Evolutionary conservation across 2,888 invertebrate species (phyloP).

Genomic region (Pocota personata): DNA sequence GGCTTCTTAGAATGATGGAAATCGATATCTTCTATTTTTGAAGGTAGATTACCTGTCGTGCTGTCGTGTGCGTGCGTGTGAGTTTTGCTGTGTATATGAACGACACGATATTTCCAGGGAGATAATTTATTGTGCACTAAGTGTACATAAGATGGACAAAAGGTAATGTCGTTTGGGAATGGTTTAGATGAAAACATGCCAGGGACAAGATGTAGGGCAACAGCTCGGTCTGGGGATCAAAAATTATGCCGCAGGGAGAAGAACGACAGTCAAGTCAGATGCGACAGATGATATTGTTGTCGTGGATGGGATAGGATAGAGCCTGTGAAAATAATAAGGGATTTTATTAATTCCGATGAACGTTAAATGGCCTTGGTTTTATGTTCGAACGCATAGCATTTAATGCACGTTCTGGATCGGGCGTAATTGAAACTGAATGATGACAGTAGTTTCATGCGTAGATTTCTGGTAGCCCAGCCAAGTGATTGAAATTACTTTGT

Average conservation of each 20-base stretch:
- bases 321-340: conserved; percentile 9
- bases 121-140: conserved; percentile 13
- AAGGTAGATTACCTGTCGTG: conserved; percentile 7
- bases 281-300: conserved; percentile 15
- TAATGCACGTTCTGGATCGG: conserved; percentile 16
- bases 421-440: conserved; percentile 44
- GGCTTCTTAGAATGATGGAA: conserved; percentile 30
- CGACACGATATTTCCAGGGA: background rate
- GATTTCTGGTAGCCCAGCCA: background rate
- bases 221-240: background rate
- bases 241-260: conserved; percentile 29
- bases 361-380: conserved; percentile 7
- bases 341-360: conserved; percentile 35
- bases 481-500: conserved; percentile 2
- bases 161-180: conserved; percentile 5
- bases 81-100: background rate
- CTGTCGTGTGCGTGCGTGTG: background rate
- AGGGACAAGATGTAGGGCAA: background rate
- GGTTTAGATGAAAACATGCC: background rate
- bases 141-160: conserved; percentile 22
- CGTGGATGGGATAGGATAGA: background rate
- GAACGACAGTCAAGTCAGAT: conserved; percentile 12
- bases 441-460: background rate
- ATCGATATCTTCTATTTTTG: conserved; percentile 42
- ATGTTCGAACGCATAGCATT: conserved; percentile 13